These are phyloP conservation scores for Halocynthia roretzi DNA, from an alignment of 23 tunicate species.

Conservation along the genomic window DNA sequence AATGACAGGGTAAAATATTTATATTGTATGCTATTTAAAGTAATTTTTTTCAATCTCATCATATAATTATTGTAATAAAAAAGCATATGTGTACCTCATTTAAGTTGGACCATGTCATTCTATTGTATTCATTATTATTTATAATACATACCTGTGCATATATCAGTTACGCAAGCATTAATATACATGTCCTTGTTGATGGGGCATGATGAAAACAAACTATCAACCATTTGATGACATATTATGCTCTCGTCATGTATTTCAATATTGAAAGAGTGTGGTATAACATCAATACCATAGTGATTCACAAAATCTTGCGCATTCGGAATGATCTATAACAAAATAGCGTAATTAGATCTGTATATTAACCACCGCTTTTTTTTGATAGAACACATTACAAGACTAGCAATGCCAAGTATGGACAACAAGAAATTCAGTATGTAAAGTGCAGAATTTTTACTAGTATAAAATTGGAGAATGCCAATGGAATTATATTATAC, in stretches of 20 bases:
- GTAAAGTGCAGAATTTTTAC: not conserved
- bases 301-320: constrained; percentile 44
- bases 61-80: too few relatives aligned
- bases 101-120: too few relatives aligned
- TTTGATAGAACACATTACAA: too few relatives aligned
- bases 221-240: constrained; percentile 21
- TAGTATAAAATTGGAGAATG: too few relatives aligned
- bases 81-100: too few relatives aligned
- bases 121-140: too few relatives aligned
- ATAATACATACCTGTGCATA: constrained; percentile 66
- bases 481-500: constrained; percentile 9
- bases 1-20: too few relatives aligned
- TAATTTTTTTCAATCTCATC: not conserved
- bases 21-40: not conserved
- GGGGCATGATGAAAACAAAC: constrained; percentile 67
- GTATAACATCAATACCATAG: constrained; percentile 18
- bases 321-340: constrained; percentile 25
- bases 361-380: too few relatives aligned
- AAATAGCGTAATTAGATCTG: not conserved
- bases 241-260: constrained; percentile 21
- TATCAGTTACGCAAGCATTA: constrained; percentile 49
- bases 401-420: not conserved
- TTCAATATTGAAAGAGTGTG: constrained; percentile 17
- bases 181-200: constrained; percentile 47
- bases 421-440: not conserved